Base-by-base conservation (phyloP, 1,140 invertebrate genomes). In the Lasaia peninsularis region DNA sequence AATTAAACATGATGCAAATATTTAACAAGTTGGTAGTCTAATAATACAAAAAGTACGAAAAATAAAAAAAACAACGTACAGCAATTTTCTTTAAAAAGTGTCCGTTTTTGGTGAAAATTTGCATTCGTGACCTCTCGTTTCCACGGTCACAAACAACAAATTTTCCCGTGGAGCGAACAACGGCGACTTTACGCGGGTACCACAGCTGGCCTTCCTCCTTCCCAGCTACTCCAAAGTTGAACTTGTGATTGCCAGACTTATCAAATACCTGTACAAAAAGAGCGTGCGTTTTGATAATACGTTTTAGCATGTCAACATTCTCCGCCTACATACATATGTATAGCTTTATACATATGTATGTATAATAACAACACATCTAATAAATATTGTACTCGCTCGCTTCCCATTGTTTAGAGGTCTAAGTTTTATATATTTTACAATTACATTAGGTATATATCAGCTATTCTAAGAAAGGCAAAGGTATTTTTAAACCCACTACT, bases 71-170 rank as follows among this genome's bases (percentile, higher is more conserved):
- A 51, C 20, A 28, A 83, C 85, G 58, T 73, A 88, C 86, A 40
- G 96, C 96, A 72, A 98, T 98, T 82, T 98, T 98, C 85, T 97
- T 97, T 56, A 98, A 91, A 78, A 96, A 96, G 72, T 96, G 94
- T 12, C 95, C 95, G 80, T 94, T 95, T 67, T 95, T 96, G 14
- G 94, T 96, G 73, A 96, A 99, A 64, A 99, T 97, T 83, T 99
- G 98, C 96, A 99, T 98, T 31, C 98, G 93, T 0, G 97, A 98
- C 52, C 98, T 92, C 78, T 99, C 97, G 75, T 97, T 98, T 28
- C 98, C 98, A 63, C 98, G 93, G 87, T 99, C 98, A 86, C 98
- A 98, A 1, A 99, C 96, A 35, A 99, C 97, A 86, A 97, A 98
- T 82, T 96, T 97, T 5, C 95, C 95, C 37, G 93, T 94, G 31